Evolutionary conservation across 1,140 invertebrate species (phyloP), one percentile per base, ranked within the genome.

Genomic region (Nasonia longicornis): DNA sequence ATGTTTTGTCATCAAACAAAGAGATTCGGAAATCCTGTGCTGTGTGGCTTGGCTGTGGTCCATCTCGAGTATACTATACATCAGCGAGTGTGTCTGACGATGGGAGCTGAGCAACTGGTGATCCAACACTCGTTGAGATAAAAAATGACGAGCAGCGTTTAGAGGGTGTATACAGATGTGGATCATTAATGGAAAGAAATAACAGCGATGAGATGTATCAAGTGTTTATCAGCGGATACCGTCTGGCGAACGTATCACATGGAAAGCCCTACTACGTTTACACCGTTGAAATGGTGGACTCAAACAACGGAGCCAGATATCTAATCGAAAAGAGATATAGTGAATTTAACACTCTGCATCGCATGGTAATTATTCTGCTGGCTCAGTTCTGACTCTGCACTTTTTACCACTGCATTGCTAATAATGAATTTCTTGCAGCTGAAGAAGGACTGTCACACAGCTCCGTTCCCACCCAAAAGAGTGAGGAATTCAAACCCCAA

Each of bases 401-500:
- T 70, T 75, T 66, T 72, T 63, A 52, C 52, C 63, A 14, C 31
- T 82, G 38, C 58, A 73, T 73, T 64, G 64, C 14, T 72, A 64
- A 73, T 35, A 45, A 69, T 80, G 22, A 22, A 73, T 84, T 88
- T 67, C 89, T 90, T 81, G 71, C 64, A 86, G 85, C 82, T 89
- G 4, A 88, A 89, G 80, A 89, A 89, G 79, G 87, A 87, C 38
- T 83, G 77, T 58, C 86, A 87, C 74, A 90, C 89, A 26, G 92
- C 92, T 38, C 90, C 92, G 42, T 94, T 94, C 90, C 93, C 93
- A 58, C 93, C 93, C 3, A 94, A 94, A 82, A 90, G 92, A 84
- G 92, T 94, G 20, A 89, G 93, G 78, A 94, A 93, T 85, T 92
- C 91, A 14, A 93, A 92, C 82, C 90, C 91, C 48, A 93, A 93